phyloP scores from a whole-genome alignment of 2,888 invertebrate genomes.

The Phortica okadai region DNA sequence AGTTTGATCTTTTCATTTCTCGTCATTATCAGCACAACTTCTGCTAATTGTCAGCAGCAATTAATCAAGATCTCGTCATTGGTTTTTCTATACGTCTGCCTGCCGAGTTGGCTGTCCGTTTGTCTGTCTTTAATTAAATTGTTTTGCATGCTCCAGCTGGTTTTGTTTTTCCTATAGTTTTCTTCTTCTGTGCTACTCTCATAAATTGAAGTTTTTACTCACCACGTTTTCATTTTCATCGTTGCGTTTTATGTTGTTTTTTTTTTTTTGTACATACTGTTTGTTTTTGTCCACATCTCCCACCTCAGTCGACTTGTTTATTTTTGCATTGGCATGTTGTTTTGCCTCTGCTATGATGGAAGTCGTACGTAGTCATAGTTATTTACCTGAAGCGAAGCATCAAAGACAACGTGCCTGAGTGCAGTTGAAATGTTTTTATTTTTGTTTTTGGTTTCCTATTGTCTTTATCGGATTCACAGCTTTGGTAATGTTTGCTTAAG shows the following conservation, averaged over 20 bases:
- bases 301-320: neutral
- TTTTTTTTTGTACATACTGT: slow-evolving; percentile 9
- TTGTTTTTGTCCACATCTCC: slow-evolving; percentile 1
- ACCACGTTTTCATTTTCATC: slow-evolving; percentile 38
- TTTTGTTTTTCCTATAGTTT: neutral
- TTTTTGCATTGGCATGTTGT: slow-evolving; percentile 20
- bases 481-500: neutral
- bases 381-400: slow-evolving; percentile 55
- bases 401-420: slow-evolving; percentile 25
- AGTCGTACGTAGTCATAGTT: slow-evolving; percentile 71
- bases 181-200: slow-evolving; percentile 62
- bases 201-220: slow-evolving; percentile 62
- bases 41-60: slow-evolving; percentile 47
- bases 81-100: slow-evolving; percentile 12
- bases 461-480: neutral
- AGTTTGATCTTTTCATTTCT: neutral
- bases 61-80: slow-evolving; percentile 57
- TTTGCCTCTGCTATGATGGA: slow-evolving; percentile 53
- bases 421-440: slow-evolving; percentile 11
- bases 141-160: slow-evolving; percentile 19
- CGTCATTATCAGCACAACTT: neutral
- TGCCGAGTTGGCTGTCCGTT: neutral
- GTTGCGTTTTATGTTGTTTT: slow-evolving; percentile 37
- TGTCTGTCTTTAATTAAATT: slow-evolving; percentile 13
- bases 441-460: neutral